These are phyloP conservation scores for Pasiphila rectangulata DNA, from an alignment of 2,888 invertebrate species.

Conservation along the genomic window DNA sequence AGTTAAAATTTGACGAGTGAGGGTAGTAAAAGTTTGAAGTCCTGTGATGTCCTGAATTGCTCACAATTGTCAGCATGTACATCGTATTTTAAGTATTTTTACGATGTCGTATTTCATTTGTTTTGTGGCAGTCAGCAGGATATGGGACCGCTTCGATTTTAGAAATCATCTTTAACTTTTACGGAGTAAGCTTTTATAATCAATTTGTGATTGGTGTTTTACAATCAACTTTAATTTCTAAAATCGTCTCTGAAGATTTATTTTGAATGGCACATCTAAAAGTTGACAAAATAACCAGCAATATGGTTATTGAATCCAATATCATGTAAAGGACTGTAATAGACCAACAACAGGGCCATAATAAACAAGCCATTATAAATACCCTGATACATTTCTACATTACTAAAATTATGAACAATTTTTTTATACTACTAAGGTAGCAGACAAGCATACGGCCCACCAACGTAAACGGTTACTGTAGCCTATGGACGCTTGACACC, in stretches of 20 bases:
- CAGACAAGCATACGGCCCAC: too few relatives aligned
- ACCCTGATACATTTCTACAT: too few relatives aligned
- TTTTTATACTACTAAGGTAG: too few relatives aligned
- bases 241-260: neutral
- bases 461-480: too few relatives aligned
- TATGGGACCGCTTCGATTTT: constrained; percentile 33
- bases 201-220: neutral
- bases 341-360: too few relatives aligned
- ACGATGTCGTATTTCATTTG: constrained; percentile 64
- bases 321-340: too few relatives aligned
- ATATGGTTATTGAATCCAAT: too few relatives aligned
- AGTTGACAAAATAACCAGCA: too few relatives aligned
- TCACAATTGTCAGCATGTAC: constrained; percentile 53
- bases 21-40: constrained; percentile 39
- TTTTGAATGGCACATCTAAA: neutral
- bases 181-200: constrained; percentile 3
- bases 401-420: too few relatives aligned
- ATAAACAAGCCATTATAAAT: too few relatives aligned
- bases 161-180: constrained; percentile 42
- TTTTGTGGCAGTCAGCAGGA: constrained; percentile 44
- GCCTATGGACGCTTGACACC: too few relatives aligned
- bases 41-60: constrained; percentile 59
- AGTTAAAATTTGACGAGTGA: constrained; percentile 24
- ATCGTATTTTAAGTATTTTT: constrained; percentile 66
- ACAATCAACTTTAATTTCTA: too few relatives aligned